Evolutionary conservation across 1,140 invertebrate genomes (phyloP), one percentile per base, ranked within the genome.

Genomic region (Lordiphosa mommai): DNA sequence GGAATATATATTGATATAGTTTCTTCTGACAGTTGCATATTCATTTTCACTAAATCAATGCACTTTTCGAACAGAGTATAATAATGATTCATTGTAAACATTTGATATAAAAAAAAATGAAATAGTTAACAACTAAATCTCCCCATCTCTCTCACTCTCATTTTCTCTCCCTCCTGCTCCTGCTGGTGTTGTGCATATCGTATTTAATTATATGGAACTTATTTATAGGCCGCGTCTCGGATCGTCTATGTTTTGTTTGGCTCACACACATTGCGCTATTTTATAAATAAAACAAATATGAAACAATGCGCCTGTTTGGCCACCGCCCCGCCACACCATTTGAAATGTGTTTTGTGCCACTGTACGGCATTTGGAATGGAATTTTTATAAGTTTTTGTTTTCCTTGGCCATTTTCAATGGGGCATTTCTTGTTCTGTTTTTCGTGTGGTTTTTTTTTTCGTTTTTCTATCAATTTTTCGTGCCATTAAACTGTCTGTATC

Each of bases 181-280:
- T n/a, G n/a, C n/a, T n/a, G n/a, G n/a, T n/a, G n/a, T n/a, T 16
- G 7, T 17, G 10, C 14, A 66, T 66, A 63, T 66, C 9, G 46
- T 52, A 66, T 66, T 58, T 38, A 66, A 66, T 66, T 52, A 66
- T 57, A 66, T 66, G 32, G 14, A 61, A 66, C 32, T 57, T 66
- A 68, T 67, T 67, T 68, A 68, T 68, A 68, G 61, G 44, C 44
- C 36, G 50, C 63, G 44, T 66, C 36, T 34, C 51, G 49, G 56
- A 46, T 53, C 41, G 50, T 44, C 12, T n/a, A 32, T 23, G 41
- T 7, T 12, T 46, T 14, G 47, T 43, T 48, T 37, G 7, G 12
- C 32, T 33, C n/a, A 40, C 52, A 34, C 52, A 57, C 51, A 50
- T 50, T 46, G 51, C 46, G 61, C 12, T 14, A 13, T 27, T 17